Evolutionary conservation across 2,797 vertebrate species (phyloP).

Genomic region (Bovichtus variegatus): DNA sequence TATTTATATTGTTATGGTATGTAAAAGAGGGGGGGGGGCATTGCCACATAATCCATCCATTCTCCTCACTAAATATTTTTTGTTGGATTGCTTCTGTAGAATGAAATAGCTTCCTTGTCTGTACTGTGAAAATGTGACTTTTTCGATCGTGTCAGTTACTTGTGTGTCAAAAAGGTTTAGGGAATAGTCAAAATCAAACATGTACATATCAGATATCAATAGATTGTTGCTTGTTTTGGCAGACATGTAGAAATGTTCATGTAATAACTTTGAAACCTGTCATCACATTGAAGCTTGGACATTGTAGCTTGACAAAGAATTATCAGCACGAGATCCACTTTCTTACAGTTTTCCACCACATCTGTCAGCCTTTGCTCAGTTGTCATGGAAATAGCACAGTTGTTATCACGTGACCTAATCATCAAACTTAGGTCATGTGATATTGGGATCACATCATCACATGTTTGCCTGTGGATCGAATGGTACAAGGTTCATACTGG

Average conservation of each 20-base stretch:
- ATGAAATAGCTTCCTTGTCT: neutral
- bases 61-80: too few species aligned
- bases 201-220: too few species aligned
- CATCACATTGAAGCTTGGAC: neutral
- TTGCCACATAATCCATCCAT: too few species aligned
- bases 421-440: neutral
- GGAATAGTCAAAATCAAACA: neutral
- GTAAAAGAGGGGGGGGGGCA: too few species aligned
- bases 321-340: neutral
- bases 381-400: neutral
- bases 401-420: neutral
- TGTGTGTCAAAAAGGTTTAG: neutral
- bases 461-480: neutral
- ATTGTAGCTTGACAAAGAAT: neutral
- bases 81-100: neutral
- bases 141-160: neutral
- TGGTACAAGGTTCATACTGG: neutral
- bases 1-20: too few species aligned
- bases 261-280: neutral
- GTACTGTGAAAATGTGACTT: neutral
- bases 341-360: neutral
- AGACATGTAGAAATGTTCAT: too few species aligned
- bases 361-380: neutral
- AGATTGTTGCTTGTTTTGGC: too few species aligned
- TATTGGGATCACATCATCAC: neutral